Conservation (phyloP, 2,797 vertebrate genomes). For the Pseudotriccus pelzelni region DNA sequence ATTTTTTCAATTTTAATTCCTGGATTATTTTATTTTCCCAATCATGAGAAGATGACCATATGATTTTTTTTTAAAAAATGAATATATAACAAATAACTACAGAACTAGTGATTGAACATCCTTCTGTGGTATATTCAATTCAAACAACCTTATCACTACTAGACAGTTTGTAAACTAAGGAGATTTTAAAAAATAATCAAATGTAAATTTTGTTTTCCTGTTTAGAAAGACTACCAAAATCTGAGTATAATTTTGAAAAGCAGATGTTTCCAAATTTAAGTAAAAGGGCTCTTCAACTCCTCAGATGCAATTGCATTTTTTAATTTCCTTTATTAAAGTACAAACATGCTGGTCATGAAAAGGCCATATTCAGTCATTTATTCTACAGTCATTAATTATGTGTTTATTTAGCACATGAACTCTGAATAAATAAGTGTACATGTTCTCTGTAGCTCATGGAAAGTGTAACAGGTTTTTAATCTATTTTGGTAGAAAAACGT, state of each 20-base stretch:
- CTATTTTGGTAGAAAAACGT: neutral
- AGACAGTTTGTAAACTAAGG: neutral
- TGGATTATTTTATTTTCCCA: neutral
- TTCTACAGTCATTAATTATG: slow-evolving; percentile 44
- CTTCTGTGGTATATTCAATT: neutral
- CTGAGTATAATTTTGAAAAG: slow-evolving; percentile 37
- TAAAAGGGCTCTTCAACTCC: neutral
- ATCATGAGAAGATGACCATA: neutral
- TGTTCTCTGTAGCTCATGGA: neutral
- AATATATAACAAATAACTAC: neutral
- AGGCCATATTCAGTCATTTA: slow-evolving; percentile 26
- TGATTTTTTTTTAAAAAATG: neutral
- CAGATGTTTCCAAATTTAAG: slow-evolving; percentile 30
- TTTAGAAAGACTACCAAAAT: slow-evolving; percentile 16
- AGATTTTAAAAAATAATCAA: neutral
- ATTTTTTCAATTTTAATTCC: neutral
- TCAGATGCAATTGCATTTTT: slow-evolving; percentile 26
- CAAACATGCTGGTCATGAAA: slow-evolving; percentile 34
- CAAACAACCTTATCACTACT: neutral
- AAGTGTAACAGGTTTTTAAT: neutral
- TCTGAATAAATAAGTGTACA: slow-evolving; percentile 47
- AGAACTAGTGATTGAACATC: neutral
- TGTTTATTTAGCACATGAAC: slow-evolving; percentile 2
- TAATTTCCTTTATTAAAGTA: slow-evolving; percentile 38
- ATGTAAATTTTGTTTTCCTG: neutral